phyloP scores from a whole-genome alignment of 1,140 invertebrate genomes.

The Cryptotermes secundus region DNA sequence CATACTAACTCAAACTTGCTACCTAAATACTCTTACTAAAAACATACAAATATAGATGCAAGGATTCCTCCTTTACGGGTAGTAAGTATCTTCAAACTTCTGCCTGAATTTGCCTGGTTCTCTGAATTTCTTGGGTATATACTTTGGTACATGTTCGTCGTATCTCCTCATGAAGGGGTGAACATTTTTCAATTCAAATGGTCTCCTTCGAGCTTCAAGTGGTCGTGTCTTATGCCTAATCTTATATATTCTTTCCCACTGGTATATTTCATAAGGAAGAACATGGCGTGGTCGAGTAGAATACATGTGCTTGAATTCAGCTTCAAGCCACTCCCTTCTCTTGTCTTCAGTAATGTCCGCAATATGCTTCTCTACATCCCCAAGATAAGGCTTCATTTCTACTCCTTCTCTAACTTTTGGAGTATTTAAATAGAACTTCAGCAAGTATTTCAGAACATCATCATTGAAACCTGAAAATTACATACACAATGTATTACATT shows the following conservation, averaged over 20 bases:
- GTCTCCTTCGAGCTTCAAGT: constrained; percentile 63
- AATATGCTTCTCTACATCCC: constrained; percentile 55
- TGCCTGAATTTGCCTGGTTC: neutral
- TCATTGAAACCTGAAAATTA: constrained; percentile 66
- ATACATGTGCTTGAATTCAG: constrained; percentile 64
- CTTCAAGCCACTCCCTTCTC: constrained; percentile 66
- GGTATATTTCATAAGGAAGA: constrained; percentile 63
- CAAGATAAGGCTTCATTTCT: constrained; percentile 74
- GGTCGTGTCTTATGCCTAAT: constrained; percentile 64
- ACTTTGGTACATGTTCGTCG: constrained; percentile 63
- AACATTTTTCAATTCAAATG: constrained; percentile 60
- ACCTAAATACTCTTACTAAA: too few relatives aligned
- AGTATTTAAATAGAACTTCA: constrained; percentile 73
- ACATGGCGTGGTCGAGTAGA: constrained; percentile 63
- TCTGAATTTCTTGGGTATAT: constrained; percentile 60
- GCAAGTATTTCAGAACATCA: constrained; percentile 68
- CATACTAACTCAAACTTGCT: too few relatives aligned
- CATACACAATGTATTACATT: too few relatives aligned
- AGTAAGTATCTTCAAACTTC: constrained; percentile 18
- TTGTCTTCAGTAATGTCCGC: constrained; percentile 67
- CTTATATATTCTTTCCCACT: constrained; percentile 78
- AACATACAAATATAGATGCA: too few relatives aligned
- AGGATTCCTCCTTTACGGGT: neutral
- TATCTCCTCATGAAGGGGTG: constrained; percentile 60
- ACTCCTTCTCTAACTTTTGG: constrained; percentile 60